These are phyloP conservation scores for Sylvia borin DNA, from an alignment of 2,797 vertebrate species.

Conservation along the genomic window DNA sequence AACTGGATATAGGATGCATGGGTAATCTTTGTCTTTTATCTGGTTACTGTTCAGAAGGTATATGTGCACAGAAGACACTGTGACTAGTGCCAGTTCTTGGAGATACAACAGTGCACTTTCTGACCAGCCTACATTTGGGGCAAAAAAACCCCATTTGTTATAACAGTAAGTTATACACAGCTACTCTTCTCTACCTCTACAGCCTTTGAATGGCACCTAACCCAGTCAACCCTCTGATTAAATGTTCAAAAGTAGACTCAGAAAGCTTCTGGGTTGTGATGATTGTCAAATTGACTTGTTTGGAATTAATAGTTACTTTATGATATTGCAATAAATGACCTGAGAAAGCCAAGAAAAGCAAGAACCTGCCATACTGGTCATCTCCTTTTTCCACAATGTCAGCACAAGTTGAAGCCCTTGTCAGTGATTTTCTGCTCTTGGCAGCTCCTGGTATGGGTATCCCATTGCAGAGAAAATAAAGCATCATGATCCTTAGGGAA, in stretches of 20 bases:
- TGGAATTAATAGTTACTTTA: background rate
- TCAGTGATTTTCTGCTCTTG: background rate
- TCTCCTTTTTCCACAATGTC: background rate
- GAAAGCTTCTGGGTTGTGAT: background rate
- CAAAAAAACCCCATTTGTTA: rapidly evolving
- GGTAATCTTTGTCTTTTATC: background rate
- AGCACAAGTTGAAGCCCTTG: background rate
- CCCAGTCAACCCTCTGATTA: background rate
- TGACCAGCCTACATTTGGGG: background rate
- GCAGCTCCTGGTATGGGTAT: background rate
- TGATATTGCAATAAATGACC: background rate
- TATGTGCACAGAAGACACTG: background rate
- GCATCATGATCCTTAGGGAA: background rate
- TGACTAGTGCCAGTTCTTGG: background rate
- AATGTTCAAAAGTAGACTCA: background rate
- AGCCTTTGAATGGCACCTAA: background rate
- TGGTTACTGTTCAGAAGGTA: background rate
- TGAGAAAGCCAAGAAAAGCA: background rate
- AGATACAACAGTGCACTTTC: rapidly evolving
- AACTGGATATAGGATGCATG: background rate
- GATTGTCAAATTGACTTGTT: background rate
- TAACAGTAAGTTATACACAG: background rate
- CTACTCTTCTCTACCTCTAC: background rate
- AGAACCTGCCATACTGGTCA: background rate
- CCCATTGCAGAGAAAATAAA: background rate